Percentiles rank a stretch among this genome's conserved stretches.
Conservation (phyloP, 2,888 invertebrate species). For the Blastobasis adustella region DNA sequence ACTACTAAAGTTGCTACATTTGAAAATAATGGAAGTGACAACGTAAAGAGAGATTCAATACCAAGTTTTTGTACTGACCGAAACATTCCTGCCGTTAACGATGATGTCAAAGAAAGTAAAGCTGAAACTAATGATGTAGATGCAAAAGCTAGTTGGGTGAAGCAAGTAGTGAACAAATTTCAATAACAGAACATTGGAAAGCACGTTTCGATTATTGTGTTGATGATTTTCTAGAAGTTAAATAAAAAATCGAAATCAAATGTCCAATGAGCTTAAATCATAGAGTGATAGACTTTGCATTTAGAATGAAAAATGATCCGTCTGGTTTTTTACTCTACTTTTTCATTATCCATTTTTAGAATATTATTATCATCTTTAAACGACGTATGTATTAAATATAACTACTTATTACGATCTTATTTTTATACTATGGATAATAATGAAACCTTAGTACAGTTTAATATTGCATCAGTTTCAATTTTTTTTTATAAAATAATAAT, state of each 20-base stretch:
- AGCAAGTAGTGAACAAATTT: slow-evolving; percentile 82
- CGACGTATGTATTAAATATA: not conserved
- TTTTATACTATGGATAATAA: slow-evolving; percentile 21
- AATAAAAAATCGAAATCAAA: too few species aligned
- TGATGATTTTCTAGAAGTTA: too few species aligned
- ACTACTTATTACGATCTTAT: slow-evolving; percentile 17
- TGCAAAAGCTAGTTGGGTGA: slow-evolving; percentile 80
- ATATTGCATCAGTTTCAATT: slow-evolving; percentile 14
- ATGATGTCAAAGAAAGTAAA: slow-evolving; percentile 30
- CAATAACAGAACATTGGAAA: slow-evolving; percentile 22
- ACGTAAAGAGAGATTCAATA: slow-evolving; percentile 26
- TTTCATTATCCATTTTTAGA: slow-evolving; percentile 27
- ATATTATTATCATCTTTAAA: not conserved
- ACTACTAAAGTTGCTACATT: slow-evolving; percentile 57
- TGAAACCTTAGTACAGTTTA: slow-evolving; percentile 46
- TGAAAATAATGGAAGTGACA: slow-evolving; percentile 44
- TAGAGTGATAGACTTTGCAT: slow-evolving; percentile 43
- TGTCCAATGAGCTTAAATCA: slow-evolving; percentile 50
- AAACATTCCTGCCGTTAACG: slow-evolving; percentile 34
- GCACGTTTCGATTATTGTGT: too few species aligned
- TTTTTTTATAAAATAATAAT: too few species aligned
- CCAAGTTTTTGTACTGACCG: slow-evolving; percentile 28
- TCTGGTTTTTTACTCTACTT: slow-evolving; percentile 49
- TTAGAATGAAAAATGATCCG: slow-evolving; percentile 40
- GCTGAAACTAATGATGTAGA: slow-evolving; percentile 29